Conservation (phyloP, 2,888 invertebrate species). For the Mythimna pallens region DNA sequence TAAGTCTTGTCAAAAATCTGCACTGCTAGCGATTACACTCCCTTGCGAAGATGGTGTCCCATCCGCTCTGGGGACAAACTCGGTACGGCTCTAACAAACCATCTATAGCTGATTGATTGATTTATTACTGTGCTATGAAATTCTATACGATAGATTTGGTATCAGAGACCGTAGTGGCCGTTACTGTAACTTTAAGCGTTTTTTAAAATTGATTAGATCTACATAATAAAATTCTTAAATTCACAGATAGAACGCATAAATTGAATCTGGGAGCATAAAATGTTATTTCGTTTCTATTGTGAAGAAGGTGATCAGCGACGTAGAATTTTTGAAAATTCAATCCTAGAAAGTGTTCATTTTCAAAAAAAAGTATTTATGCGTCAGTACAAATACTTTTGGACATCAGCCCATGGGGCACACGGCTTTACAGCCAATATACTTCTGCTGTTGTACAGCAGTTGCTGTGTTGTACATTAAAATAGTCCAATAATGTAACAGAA, state of each 20-base stretch:
- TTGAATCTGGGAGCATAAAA: not conserved
- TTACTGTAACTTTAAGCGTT: slow-evolving; percentile 6
- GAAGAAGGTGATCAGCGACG: not conserved
- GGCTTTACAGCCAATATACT: no score
- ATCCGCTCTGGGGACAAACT: slow-evolving; percentile 39
- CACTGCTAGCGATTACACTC: slow-evolving; percentile 30
- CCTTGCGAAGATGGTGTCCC: slow-evolving; percentile 49
- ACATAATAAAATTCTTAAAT: not conserved
- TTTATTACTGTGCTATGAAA: slow-evolving; percentile 49
- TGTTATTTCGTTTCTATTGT: not conserved
- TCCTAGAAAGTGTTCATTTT: not conserved
- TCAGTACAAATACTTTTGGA: no score
- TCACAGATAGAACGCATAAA: not conserved
- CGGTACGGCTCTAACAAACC: slow-evolving; percentile 51
- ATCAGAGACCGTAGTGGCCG: slow-evolving; percentile 9
- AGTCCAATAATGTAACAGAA: no score
- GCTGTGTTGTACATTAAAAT: no score
- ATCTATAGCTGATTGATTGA: slow-evolving; percentile 50
- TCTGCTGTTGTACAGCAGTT: no score
- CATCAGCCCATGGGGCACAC: no score
- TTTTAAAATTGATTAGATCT: slow-evolving; percentile 5
- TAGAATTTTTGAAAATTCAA: no score
- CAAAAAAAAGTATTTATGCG: no score
- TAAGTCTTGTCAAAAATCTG: slow-evolving; percentile 39
- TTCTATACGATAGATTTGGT: slow-evolving; percentile 30